Evolutionary conservation across 2,797 vertebrate genomes (phyloP), one percentile per base, ranked within the genome.

Genomic region (Pogoniulus pusillus): DNA sequence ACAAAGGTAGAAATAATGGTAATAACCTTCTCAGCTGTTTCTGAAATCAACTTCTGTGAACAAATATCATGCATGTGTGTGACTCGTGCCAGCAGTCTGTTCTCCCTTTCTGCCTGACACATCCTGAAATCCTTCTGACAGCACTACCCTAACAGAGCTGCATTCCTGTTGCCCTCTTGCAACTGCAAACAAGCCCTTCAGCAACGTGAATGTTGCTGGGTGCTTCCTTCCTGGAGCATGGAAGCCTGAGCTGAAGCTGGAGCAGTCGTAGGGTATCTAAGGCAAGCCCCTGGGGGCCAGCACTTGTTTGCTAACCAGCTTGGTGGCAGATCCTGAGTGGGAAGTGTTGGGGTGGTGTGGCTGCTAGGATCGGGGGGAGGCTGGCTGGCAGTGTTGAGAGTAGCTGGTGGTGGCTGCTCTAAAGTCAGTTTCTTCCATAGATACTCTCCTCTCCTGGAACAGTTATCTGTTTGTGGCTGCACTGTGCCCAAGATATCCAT

Each of bases 1-100:
- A 81, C 87, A 93, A 81, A 94, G 89, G 93, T 94, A 87, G 76
- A 86, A 94, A 92, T 92, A 91, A 81, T 82, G 78, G 49, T 73
- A 87, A 95, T 94, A 82, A 89, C 82, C 95, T 95, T 86, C 79
- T 93, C 86, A 80, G 34, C 53, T 76, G 65, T 88, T 92, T 53
- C 83, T 89, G 68, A 60, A 80, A 91, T 74, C 76, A 91, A 70
- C 68, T 93, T 91, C 60, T 45, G 45, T 78, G 76, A 93, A 70
- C 76, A 58, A 45, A 45, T 90, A 77, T 53, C 49, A 16, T 80
- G 62, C 39, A 49, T 20, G 89, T 91, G 77, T 91, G 75, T 14
- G 47, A 85, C 76, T 55, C 54, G 53, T 89, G 76, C 74, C 53
- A 85, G 77, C 82, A 83, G 10, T 51, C 58, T 92, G n/a, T 87